phyloP scores from a whole-genome alignment of 2,113 vertebrate species.

The Pseudonaja textilis region DNA sequence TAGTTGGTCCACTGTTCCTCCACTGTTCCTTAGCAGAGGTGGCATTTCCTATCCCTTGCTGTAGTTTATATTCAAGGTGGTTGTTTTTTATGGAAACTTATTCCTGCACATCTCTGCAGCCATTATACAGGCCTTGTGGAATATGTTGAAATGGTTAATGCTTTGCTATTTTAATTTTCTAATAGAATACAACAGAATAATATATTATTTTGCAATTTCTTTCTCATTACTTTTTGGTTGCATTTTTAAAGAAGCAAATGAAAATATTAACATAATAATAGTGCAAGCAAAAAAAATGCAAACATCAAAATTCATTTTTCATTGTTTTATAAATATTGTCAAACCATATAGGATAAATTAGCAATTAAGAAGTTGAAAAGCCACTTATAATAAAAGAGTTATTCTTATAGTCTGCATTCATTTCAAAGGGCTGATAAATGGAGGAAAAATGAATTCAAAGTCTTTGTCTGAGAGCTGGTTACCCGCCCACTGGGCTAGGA shows the following conservation, averaged over 20 bases:
- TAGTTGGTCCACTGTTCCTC: neutral
- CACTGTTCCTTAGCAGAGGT: neutral
- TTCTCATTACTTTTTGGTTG: neutral
- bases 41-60: neutral
- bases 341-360: neutral
- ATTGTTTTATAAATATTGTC: neutral
- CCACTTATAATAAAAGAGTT: neutral
- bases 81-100: neutral
- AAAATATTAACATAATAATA: neutral
- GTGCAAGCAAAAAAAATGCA: neutral
- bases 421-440: neutral
- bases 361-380: neutral
- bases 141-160: neutral
- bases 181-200: neutral
- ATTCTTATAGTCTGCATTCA: neutral
- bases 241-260: neutral
- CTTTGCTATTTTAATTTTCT: neutral
- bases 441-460: neutral
- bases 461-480: neutral
- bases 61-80: neutral
- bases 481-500: neutral
- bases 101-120: neutral
- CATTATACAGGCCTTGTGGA: neutral
- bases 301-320: neutral
- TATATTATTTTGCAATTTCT: neutral